phyloP scores from a whole-genome alignment of 2,113 vertebrate genomes.

The Capricornis sumatraensis region DNA sequence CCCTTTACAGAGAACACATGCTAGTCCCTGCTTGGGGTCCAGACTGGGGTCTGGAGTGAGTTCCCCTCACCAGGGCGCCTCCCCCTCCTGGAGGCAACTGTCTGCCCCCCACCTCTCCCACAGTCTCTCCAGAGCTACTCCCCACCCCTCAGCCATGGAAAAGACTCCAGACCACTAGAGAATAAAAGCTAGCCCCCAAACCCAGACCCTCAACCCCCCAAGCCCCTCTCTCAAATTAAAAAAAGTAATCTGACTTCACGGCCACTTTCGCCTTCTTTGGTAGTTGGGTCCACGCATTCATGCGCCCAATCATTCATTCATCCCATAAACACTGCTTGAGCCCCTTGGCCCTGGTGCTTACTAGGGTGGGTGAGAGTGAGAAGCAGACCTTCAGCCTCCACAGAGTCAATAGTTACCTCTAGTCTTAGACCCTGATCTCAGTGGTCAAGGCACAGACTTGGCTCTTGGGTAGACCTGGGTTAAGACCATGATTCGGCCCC shows the following conservation, averaged over 20 bases:
- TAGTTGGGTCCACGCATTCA: neutral
- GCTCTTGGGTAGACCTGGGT: neutral
- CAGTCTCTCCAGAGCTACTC: neutral
- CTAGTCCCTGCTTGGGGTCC: too few relatives aligned
- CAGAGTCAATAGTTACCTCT: neutral
- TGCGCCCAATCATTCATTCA: neutral
- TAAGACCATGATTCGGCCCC: neutral
- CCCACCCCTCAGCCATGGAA: neutral
- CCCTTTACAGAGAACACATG: neutral
- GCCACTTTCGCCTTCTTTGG: neutral
- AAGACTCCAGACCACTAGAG: neutral
- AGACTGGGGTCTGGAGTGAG: neutral
- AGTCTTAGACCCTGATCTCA: neutral
- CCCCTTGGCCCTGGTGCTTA: neutral
- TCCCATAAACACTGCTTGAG: neutral
- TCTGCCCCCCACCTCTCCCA: neutral
- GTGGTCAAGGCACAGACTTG: neutral
- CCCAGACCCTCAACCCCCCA: neutral
- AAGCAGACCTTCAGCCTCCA: neutral
- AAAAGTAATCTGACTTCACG: neutral
- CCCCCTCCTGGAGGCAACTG: neutral
- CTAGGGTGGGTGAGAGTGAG: neutral
- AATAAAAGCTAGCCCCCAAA: neutral
- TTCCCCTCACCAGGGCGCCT: neutral
- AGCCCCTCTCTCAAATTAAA: neutral